phyloP scores from a whole-genome alignment of 2,113 vertebrate species.

The Hippocampus zosterae region DNA sequence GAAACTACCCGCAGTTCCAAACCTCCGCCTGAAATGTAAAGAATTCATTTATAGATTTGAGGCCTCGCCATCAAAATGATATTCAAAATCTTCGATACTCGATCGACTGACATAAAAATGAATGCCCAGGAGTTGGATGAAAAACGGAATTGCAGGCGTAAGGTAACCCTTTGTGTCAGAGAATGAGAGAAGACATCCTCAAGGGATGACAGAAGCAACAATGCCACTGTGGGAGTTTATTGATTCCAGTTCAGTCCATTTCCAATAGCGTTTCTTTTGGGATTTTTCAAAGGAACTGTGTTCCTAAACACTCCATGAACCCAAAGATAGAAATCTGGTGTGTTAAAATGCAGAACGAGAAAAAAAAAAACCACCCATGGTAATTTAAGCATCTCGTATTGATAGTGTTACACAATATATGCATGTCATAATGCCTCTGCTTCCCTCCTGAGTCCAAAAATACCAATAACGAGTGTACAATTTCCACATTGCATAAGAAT shows the following conservation, averaged over 20 bases:
- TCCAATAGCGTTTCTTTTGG: conserved; percentile 5
- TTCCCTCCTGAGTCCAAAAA: conserved; percentile 41
- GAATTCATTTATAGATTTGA: background rate
- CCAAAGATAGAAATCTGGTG: conserved; percentile 23
- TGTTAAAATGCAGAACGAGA: conserved; percentile 9
- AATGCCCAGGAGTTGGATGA: background rate
- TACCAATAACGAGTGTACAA: conserved; percentile 30
- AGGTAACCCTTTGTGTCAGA: conserved; percentile 2
- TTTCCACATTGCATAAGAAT: conserved; percentile 46
- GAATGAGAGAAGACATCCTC: background rate
- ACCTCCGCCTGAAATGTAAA: background rate
- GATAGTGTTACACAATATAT: conserved; percentile 57
- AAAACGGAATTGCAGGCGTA: background rate
- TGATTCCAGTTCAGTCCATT: conserved; percentile 25
- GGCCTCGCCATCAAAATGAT: background rate
- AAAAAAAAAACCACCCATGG: conserved; percentile 16
- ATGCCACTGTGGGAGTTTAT: conserved; percentile 11
- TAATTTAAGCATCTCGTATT: conserved; percentile 47
- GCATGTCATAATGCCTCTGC: conserved; percentile 49
- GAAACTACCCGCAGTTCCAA: background rate
- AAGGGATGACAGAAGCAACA: conserved; percentile 10
- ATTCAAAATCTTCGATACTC: background rate
- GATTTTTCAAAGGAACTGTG: conserved; percentile 18
- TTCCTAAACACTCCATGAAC: conserved; percentile 11
- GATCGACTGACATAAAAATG: background rate